These are phyloP conservation scores for Aurelia coerulea DNA, from an alignment of 30 jellyfish, hydroid and myxozoan species.

Conservation along the genomic window DNA sequence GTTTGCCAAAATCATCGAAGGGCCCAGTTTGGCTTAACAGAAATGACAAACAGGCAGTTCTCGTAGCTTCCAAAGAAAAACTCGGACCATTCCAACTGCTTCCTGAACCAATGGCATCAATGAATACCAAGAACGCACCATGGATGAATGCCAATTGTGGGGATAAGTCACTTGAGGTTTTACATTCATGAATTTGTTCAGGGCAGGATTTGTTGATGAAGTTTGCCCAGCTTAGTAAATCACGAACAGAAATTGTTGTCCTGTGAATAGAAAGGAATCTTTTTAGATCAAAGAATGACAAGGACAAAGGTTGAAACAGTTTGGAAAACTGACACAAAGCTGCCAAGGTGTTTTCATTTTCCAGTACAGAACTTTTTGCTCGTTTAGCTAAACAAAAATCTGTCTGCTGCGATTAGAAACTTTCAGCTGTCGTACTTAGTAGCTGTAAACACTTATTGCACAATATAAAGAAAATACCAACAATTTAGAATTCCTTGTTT, in stretches of 20 bases:
- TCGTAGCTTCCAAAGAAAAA: constrained; percentile 33
- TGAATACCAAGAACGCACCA: constrained; percentile 87
- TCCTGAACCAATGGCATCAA: constrained; percentile 95
- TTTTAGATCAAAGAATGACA: background rate
- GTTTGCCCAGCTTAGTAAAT: constrained; percentile 82
- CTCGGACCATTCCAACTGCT: constrained; percentile 49
- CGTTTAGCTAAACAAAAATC: too few relatives aligned
- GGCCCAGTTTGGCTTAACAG: constrained; percentile 21
- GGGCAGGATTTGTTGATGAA: constrained; percentile 68
- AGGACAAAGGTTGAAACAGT: too few relatives aligned
- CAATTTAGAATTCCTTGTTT: too few relatives aligned
- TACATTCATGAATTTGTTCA: background rate
- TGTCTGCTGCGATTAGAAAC: too few relatives aligned
- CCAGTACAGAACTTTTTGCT: too few relatives aligned
- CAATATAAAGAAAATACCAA: too few relatives aligned
- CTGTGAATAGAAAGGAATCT: constrained; percentile 40
- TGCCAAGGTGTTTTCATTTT: too few relatives aligned
- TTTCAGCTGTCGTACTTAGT: too few relatives aligned
- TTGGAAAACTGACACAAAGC: too few relatives aligned
- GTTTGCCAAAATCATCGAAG: background rate
- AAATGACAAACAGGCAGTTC: constrained; percentile 36
- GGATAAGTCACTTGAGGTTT: background rate
- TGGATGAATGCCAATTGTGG: constrained; percentile 80
- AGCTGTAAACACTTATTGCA: too few relatives aligned
- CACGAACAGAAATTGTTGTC: constrained; percentile 81